Percentiles rank a stretch among this genome's conserved stretches.
Conservation (phyloP, 2,113 vertebrate species). For the Eurypyga helias region DNA sequence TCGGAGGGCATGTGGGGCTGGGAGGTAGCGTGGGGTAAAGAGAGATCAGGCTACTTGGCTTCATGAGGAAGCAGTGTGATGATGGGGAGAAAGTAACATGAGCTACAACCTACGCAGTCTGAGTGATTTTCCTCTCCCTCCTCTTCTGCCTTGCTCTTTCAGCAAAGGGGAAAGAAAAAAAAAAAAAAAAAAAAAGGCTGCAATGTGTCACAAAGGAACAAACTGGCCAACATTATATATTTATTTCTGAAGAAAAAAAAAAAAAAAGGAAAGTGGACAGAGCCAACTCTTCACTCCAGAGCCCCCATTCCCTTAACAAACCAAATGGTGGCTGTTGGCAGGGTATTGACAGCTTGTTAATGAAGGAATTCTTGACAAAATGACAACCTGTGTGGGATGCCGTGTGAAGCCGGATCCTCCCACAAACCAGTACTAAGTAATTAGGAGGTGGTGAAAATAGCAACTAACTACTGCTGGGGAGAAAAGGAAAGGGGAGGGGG, state of each 20-base stretch:
- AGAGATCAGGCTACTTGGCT: background rate
- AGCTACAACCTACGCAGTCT: background rate
- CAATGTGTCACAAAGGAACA: constrained; percentile 78
- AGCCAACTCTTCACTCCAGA: constrained; percentile 77
- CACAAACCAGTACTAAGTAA: constrained; percentile 70
- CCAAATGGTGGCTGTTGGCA: constrained; percentile 82
- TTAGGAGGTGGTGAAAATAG: constrained; percentile 79
- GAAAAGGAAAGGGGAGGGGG: background rate
- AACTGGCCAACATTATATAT: constrained; percentile 82
- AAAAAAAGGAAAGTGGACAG: constrained; percentile 19
- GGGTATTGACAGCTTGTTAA: constrained; percentile 84
- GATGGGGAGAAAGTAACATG: background rate
- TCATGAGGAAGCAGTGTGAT: background rate
- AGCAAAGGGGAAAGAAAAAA: too few relatives aligned
- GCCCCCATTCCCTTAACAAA: constrained; percentile 75
- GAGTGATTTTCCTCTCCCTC: background rate
- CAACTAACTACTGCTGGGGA: constrained; percentile 59
- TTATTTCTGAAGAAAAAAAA: constrained; percentile 57
- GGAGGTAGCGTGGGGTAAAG: background rate
- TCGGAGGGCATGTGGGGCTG: background rate
- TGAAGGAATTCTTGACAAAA: constrained; percentile 83
- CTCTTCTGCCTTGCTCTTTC: constrained; percentile 30
- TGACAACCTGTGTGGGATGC: constrained; percentile 82
- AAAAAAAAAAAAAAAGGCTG: background rate
- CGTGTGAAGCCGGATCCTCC: constrained; percentile 69